Base-by-base conservation (phyloP, 92 coral and sea anemone genomes). In the Siderastrea siderea region DNA sequence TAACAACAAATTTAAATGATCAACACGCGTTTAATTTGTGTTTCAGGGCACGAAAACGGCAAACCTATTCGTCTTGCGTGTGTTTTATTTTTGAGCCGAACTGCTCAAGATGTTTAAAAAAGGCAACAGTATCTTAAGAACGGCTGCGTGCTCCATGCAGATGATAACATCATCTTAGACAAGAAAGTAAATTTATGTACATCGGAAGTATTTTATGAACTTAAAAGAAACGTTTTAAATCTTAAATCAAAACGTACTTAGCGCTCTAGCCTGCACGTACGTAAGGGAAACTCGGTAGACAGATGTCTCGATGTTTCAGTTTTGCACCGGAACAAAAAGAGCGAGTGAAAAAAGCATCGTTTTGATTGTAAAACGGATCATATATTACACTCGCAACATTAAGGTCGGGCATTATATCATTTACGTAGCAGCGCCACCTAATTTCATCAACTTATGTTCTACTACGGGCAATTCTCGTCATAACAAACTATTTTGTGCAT, bases 201-300 rank as follows among this genome's bases (percentile, higher is more conserved):
- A 84, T 73, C 87, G 87, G 87, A 84, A 84, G 87, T 84, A 74
- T 74, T 84, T 84, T 84, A 75, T 52, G 76, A 62, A 84, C 49
- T 84, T 59, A 63, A 84, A 64, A 73, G 87, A 73, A 84, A 84
- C 80, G 71, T 84, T 84, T 84, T 84, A 67, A 84, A 84, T 73
- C 68, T 84, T 63, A 63, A 84, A 84, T 73, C 81, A 84, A 84
- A 84, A 84, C 62, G 87, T 60, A 72, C 81, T 84, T 84, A 84
- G 80, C 73, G 51, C 72, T 52, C 64, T 73, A 73, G 63, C 49
- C 81, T 64, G 62, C 81, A 52, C 58, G 80, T 73, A 74, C 87
- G 87, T 44, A 84, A 84, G 80, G 75, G 87, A 84, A 84, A 84
- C 81, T 50, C 17, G 19, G 51, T 50, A 84, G 87, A 84, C 87